Percentiles rank a stretch among this genome's conserved stretches.
phyloP scores from a whole-genome alignment of 2,888 invertebrate genomes.

The Chymomyza fuscimana region DNA sequence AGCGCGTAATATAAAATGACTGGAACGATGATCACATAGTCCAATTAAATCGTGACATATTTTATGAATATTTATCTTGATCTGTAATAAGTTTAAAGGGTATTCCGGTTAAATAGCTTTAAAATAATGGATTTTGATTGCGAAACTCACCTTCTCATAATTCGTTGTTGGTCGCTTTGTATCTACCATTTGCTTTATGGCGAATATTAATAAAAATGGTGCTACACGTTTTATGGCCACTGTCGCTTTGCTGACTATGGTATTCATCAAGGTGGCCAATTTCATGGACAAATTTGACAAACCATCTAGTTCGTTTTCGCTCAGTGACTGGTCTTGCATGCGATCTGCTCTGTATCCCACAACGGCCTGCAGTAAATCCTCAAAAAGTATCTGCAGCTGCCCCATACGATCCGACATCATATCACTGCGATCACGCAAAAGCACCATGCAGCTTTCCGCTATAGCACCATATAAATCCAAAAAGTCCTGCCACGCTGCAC shows the following conservation, averaged over 20 bases:
- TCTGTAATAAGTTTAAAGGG: constrained; percentile 48
- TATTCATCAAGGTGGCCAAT: constrained; percentile 73
- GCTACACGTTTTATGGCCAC: constrained; percentile 77
- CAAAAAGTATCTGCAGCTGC: constrained; percentile 74
- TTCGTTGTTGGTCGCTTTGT: constrained; percentile 77
- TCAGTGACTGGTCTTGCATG: constrained; percentile 64
- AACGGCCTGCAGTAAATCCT: constrained; percentile 76
- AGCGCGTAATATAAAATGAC: constrained; percentile 76
- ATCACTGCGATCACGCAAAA: constrained; percentile 68
- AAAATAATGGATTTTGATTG: too few relatives aligned
- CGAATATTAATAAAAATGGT: constrained; percentile 76
- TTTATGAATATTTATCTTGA: constrained; percentile 77
- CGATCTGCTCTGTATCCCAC: constrained; percentile 77
- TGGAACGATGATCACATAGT: constrained; percentile 78
- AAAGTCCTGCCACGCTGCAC: constrained; percentile 64
- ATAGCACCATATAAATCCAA: constrained; percentile 60
- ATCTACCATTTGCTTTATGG: constrained; percentile 76
- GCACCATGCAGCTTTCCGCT: constrained; percentile 60
- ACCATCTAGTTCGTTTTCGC: constrained; percentile 69
- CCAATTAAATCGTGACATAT: constrained; percentile 77
- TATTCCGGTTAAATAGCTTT: too few relatives aligned
- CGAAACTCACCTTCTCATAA: constrained; percentile 73
- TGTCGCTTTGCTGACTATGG: constrained; percentile 63
- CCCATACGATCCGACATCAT: constrained; percentile 76
- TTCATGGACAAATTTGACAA: constrained; percentile 74